phyloP scores from a whole-genome alignment of 2,888 invertebrate genomes.

The Keiferia lycopersicella region DNA sequence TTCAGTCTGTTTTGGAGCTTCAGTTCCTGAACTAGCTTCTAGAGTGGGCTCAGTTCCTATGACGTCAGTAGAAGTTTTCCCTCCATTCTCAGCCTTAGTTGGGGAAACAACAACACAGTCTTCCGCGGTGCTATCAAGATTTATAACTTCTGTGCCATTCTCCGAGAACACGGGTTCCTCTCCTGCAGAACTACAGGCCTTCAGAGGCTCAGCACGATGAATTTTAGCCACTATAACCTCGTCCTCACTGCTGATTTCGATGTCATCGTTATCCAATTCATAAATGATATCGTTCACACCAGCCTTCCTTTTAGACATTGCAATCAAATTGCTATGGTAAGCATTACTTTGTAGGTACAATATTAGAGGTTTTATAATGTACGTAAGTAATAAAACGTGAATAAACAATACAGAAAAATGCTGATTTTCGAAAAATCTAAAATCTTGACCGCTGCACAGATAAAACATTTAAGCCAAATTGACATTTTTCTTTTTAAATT shows the following conservation, averaged over 20 bases:
- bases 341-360: conserved; percentile 19
- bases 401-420: conserved; percentile 1
- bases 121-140: conserved; percentile 46
- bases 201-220: conserved; percentile 46
- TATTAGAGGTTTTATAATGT: neutral
- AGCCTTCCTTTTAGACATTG: conserved; percentile 72
- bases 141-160: conserved; percentile 43
- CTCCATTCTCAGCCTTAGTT: conserved; percentile 57
- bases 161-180: conserved; percentile 39
- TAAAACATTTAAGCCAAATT: neutral
- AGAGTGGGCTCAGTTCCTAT: neutral
- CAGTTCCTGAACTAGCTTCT: neutral
- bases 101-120: conserved; percentile 37
- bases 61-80: conserved; percentile 55
- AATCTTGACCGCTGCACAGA: neutral
- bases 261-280: conserved; percentile 76
- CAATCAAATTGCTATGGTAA: conserved; percentile 30
- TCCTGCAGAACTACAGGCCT: conserved; percentile 30
- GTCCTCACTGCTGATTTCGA: conserved; percentile 71
- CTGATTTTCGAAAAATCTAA: conserved; percentile 3
- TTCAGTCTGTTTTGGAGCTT: conserved; percentile 33
- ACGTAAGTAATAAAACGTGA: neutral
- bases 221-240: conserved; percentile 67
- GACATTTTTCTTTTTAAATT: conserved; percentile 12
- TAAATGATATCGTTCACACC: conserved; percentile 74